phyloP scores from a whole-genome alignment of 2,113 vertebrate species.

The Pitta sordida region DNA sequence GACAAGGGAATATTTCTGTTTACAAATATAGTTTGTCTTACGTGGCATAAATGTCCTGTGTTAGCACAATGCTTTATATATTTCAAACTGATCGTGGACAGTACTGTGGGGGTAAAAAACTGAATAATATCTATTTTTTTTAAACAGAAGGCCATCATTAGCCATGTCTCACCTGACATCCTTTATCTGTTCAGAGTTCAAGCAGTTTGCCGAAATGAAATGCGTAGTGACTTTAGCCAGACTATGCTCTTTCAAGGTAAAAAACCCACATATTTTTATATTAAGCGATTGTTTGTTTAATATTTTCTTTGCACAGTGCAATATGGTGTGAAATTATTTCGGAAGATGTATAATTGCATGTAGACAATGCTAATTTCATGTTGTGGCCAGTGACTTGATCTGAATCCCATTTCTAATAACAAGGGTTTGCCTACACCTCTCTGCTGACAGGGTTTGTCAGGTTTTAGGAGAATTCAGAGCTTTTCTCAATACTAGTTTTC shows the following conservation, averaged over 20 bases:
- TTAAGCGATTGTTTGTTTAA: slow-evolving; percentile 1
- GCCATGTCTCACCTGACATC: slow-evolving; percentile 90
- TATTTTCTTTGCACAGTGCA: not conserved
- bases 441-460: not conserved
- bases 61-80: slow-evolving; percentile 49
- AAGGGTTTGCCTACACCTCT: not conserved
- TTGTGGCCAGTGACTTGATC: not conserved
- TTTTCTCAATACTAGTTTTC: not conserved
- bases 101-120: slow-evolving; percentile 67
- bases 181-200: slow-evolving; percentile 96
- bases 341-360: not conserved
- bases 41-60: slow-evolving; percentile 11
- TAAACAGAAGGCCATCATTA: slow-evolving; percentile 91
- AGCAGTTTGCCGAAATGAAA: slow-evolving; percentile 91
- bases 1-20: not conserved
- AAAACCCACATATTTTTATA: not conserved
- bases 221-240: slow-evolving; percentile 98
- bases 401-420: not conserved
- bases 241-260: slow-evolving; percentile 97
- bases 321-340: not conserved
- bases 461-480: not conserved
- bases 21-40: not conserved
- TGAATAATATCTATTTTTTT: slow-evolving; percentile 75
- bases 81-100: slow-evolving; percentile 58
- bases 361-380: not conserved